A percentile compares a stretch with the other conserved stretches of the same genome.
These are phyloP conservation scores for Ptychodera flava DNA, from an alignment of 35 echinoderm and acorn worm species.

Conservation along the genomic window DNA sequence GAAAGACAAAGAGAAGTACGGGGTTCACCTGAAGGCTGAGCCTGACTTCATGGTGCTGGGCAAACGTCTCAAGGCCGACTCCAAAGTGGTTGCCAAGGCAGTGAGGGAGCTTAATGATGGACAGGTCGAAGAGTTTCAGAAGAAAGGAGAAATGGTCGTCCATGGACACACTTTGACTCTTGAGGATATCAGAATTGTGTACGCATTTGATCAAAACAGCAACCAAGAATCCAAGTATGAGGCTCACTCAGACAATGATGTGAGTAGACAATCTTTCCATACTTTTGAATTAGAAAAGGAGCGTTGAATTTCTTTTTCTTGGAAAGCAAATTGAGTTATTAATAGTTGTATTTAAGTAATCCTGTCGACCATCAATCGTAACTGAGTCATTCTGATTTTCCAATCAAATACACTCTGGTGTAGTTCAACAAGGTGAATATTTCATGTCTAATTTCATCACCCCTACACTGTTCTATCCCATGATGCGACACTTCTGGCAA, in stretches of 20 bases:
- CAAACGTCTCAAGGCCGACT: constrained; percentile 74
- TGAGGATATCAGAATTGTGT: constrained; percentile 70
- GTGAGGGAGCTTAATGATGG: constrained; percentile 67
- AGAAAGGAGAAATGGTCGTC: constrained; percentile 70
- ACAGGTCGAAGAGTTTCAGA: constrained; percentile 73
- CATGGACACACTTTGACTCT: constrained; percentile 62
- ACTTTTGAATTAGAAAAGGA: too few relatives aligned
- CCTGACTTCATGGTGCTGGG: constrained; percentile 87
- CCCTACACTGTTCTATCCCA: too few relatives aligned
- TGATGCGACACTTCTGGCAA: too few relatives aligned
- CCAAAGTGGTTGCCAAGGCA: constrained; percentile 64
- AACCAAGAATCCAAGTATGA: constrained; percentile 71
- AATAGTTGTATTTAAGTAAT: too few relatives aligned
- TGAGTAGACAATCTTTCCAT: constrained; percentile 12
- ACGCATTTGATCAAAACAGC: constrained; percentile 41
- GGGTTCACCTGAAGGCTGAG: constrained; percentile 70
- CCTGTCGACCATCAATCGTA: too few relatives aligned
- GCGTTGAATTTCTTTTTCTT: too few relatives aligned
- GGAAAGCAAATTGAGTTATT: too few relatives aligned
- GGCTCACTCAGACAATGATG: constrained; percentile 92
- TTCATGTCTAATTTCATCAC: too few relatives aligned
- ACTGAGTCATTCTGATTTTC: too few relatives aligned
- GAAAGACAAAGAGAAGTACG: constrained; percentile 87
- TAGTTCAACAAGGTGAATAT: too few relatives aligned
- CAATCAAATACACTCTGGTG: too few relatives aligned